These are phyloP conservation scores for Cheilosia urbana DNA, from an alignment of 2,888 invertebrate species.

Conservation along the genomic window DNA sequence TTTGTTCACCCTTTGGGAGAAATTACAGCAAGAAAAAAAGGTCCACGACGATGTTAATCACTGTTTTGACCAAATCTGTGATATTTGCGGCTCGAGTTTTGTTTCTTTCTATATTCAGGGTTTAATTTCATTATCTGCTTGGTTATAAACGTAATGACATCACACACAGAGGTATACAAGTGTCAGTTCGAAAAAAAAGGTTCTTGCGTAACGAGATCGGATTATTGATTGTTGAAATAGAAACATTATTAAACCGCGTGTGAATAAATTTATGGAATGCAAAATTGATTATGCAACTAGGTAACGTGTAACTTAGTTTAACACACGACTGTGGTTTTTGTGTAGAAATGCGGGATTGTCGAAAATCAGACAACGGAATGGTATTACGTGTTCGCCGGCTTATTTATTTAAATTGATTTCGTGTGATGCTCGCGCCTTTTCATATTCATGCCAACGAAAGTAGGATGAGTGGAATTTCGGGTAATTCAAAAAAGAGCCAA, in stretches of 20 bases:
- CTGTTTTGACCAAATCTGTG: slow-evolving; percentile 50
- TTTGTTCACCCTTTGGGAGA: slow-evolving; percentile 47
- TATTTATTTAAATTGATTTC: too few relatives aligned
- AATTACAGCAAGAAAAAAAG: slow-evolving; percentile 4
- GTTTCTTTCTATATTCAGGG: background rate
- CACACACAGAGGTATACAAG: too few relatives aligned
- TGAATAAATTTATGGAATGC: background rate
- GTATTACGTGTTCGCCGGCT: too few relatives aligned
- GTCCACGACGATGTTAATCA: slow-evolving; percentile 46
- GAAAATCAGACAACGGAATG: too few relatives aligned
- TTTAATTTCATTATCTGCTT: background rate
- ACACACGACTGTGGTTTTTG: background rate
- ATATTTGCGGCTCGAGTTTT: slow-evolving; percentile 44
- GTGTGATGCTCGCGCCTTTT: too few relatives aligned
- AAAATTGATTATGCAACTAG: background rate
- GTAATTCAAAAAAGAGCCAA: too few relatives aligned
- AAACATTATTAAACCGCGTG: background rate
- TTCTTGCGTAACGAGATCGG: background rate
- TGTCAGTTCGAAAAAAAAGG: too few relatives aligned
- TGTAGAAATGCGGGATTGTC: background rate
- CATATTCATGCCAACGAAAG: too few relatives aligned
- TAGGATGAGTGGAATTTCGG: too few relatives aligned
- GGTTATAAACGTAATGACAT: too few relatives aligned
- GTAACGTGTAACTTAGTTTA: background rate
- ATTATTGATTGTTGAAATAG: background rate